Evolutionary conservation across 2,797 vertebrate genomes (phyloP).

Genomic region (Gymnoscopelus braueri): DNA sequence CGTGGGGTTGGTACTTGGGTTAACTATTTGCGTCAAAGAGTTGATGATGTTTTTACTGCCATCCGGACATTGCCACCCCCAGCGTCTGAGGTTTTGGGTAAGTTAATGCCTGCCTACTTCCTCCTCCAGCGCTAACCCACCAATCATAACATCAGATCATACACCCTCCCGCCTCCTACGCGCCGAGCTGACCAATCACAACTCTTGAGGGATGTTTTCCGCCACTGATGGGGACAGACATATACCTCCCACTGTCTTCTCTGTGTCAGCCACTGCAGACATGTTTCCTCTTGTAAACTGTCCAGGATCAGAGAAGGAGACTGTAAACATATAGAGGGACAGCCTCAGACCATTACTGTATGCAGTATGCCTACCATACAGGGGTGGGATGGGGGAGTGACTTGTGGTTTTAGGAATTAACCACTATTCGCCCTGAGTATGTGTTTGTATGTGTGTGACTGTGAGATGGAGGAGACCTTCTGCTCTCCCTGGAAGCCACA

Average conservation of each 20-base stretch:
- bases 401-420: conserved; percentile 29
- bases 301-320: conserved; percentile 59
- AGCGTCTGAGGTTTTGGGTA: conserved; percentile 58
- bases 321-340: conserved; percentile 56
- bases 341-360: conserved; percentile 25
- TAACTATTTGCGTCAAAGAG: conserved; percentile 62
- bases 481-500: conserved; percentile 25
- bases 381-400: conserved; percentile 3
- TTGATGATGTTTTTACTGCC: conserved; percentile 64
- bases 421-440: conserved; percentile 13
- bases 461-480: background rate
- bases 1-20: conserved; percentile 34
- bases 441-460: background rate
- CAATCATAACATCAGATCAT: conserved; percentile 48
- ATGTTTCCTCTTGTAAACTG: conserved; percentile 71
- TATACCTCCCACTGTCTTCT: conserved; percentile 59
- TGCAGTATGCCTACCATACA: conserved; percentile 12
- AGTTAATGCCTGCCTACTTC: conserved; percentile 56
- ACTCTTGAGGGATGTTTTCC: conserved; percentile 36
- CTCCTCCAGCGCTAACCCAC: conserved; percentile 45
- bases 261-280: conserved; percentile 46
- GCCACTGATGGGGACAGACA: conserved; percentile 10
- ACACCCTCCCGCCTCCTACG: conserved; percentile 42
- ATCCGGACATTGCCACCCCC: conserved; percentile 62
- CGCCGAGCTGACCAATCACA: conserved; percentile 29